Percentiles rank a stretch among this genome's conserved stretches.
Conservation (phyloP, 2,113 vertebrate genomes). For the Alces alces region DNA sequence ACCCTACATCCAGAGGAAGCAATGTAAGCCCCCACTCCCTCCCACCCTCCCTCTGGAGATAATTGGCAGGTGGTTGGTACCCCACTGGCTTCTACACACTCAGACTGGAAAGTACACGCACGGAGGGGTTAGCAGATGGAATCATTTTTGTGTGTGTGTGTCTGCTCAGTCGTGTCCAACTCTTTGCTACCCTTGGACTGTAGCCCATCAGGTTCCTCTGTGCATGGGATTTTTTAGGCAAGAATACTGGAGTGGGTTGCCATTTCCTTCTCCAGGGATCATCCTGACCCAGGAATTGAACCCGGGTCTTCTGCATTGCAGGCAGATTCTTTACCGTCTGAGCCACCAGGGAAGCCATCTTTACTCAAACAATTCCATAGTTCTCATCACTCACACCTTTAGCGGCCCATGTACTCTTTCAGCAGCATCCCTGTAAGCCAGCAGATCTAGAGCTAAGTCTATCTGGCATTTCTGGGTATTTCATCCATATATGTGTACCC, state of each 20-base stretch:
- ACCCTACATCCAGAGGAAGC: not conserved
- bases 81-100: not conserved
- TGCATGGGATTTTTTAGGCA: not conserved
- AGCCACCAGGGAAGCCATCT: not conserved
- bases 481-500: not conserved
- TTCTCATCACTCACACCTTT: not conserved
- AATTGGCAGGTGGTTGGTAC: not conserved
- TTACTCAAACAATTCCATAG: not conserved
- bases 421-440: not conserved
- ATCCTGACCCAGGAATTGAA: not conserved
- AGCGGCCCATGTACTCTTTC: not conserved
- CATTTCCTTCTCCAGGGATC: not conserved
- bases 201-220: not conserved
- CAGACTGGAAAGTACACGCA: accelerated
- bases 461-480: not conserved
- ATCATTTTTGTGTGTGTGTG: not conserved
- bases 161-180: not conserved
- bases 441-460: not conserved
- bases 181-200: not conserved
- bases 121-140: not conserved
- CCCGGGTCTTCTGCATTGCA: not conserved
- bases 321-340: not conserved
- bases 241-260: not conserved
- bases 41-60: not conserved
- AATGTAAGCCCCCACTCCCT: accelerated